Evolutionary conservation across 2,797 vertebrate genomes (phyloP), one percentile per base, ranked within the genome.

Genomic region (Clarias laeviceps): DNA sequence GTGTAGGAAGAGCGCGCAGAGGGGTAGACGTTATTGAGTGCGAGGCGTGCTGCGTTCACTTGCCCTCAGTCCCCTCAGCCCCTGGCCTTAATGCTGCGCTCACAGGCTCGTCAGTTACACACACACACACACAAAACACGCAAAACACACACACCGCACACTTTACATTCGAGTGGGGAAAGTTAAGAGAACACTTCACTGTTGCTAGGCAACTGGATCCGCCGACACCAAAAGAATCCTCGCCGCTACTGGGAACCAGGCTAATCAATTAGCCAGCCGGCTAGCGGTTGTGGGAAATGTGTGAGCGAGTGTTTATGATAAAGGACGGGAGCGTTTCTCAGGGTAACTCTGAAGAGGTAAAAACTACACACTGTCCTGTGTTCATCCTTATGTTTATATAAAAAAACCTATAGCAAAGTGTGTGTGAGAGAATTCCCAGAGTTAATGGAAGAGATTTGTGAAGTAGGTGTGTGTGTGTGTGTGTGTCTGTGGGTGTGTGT

Each of bases 401-500:
- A 72, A 74, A 74, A 54, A 74, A 74, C 18, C 24, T 17, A 45
- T 29, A 57, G 11, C 17, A 17, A 17, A n/a, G 37, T 32, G 32
- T 27, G 29, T 72, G 61, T 61, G 74, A 72, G 22, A 45, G 69
- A 72, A 72, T 72, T 72, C 37, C 69, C 69, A 24, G 34, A 72
- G 22, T 72, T 72, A 2, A 11, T 40, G 37, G 20, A 70, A 24
- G 9, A 40, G 34, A 70, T 70, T 40, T 40, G 34, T 37, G 32
- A 20, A 18, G n/a, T 61, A 57, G 29, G 70, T 9, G 34, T 59
- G 62, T 57, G 8, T 29, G 45, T 27, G 27, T 29, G 61, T 69
- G 57, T 56, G 70, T 15, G 61, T 50, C 57, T 14, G 45, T 74
- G 59, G 64, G 7, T 73, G 62, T 78, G 72, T 84, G 84, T 81